Conservation (phyloP, 1,140 invertebrate species). For the Prorops nasuta region DNA sequence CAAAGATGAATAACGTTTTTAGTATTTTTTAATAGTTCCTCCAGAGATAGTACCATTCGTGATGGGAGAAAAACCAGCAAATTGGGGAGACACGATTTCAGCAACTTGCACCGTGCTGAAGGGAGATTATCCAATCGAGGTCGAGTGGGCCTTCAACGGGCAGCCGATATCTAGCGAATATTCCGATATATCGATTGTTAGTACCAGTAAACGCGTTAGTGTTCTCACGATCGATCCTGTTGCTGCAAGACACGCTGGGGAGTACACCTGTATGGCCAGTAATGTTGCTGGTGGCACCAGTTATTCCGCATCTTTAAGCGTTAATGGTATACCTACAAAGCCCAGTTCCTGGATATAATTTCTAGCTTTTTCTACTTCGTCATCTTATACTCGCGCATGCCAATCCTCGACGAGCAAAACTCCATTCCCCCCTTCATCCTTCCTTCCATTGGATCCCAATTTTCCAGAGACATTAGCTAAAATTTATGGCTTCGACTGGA, state of each 20-base stretch:
- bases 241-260: slow-evolving; percentile 59
- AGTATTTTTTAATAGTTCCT: slow-evolving; percentile 50
- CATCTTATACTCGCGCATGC: too few species aligned
- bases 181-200: slow-evolving; percentile 50
- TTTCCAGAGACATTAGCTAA: too few species aligned
- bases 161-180: slow-evolving; percentile 40
- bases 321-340: slow-evolving; percentile 64
- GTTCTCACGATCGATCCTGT: slow-evolving; percentile 50
- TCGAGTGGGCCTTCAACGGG: slow-evolving; percentile 59
- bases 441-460: too few species aligned
- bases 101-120: slow-evolving; percentile 57
- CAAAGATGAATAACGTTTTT: neutral
- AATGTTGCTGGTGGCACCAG: slow-evolving; percentile 67
- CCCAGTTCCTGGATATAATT: too few species aligned
- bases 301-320: slow-evolving; percentile 62
- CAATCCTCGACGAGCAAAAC: too few species aligned
- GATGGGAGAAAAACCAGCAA: slow-evolving; percentile 63
- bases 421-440: too few species aligned
- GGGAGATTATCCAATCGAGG: slow-evolving; percentile 58
- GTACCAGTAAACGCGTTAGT: slow-evolving; percentile 50
- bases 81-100: slow-evolving; percentile 63
- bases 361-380: too few species aligned
- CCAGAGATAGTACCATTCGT: slow-evolving; percentile 64
- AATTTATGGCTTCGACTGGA: too few species aligned
- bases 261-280: slow-evolving; percentile 65